Conservation (phyloP, 35 echinoderm and acorn worm species). For the Hemicentrotus pulcherrimus region DNA sequence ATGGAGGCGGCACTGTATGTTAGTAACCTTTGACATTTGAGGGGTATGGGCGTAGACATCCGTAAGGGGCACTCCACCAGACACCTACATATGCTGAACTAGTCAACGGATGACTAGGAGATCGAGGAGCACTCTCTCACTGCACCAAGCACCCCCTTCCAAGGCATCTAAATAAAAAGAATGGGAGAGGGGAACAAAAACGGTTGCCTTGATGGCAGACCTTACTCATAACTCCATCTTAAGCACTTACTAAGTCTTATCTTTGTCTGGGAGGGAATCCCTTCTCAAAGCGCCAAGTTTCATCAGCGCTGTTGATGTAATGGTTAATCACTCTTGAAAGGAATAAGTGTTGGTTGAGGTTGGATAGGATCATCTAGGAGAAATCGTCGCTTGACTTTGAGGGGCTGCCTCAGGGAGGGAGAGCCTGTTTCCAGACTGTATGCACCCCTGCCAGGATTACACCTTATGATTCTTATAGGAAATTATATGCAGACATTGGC, state of each 20-base stretch:
- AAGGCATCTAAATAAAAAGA: slow-evolving; percentile 12
- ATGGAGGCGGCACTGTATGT: background rate
- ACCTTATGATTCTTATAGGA: background rate
- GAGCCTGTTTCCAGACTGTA: background rate
- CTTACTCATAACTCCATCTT: background rate
- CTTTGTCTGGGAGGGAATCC: slow-evolving; percentile 8
- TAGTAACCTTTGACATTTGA: slow-evolving; percentile 43
- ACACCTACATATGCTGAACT: background rate
- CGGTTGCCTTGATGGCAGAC: background rate
- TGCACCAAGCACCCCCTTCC: background rate
- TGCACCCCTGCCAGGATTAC: background rate
- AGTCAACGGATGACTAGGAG: background rate
- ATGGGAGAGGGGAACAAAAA: background rate
- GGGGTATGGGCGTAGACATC: background rate
- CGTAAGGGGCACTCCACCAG: background rate
- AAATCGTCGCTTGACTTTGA: background rate
- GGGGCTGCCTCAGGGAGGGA: background rate
- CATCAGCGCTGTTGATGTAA: background rate
- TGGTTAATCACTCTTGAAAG: background rate
- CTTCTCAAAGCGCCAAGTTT: background rate
- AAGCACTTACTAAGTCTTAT: background rate
- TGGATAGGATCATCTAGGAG: background rate
- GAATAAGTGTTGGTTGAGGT: background rate
- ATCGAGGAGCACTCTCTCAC: background rate
- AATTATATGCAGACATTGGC: background rate